Percentiles rank a stretch among this genome's conserved stretches.
Conservation (phyloP, 2,797 vertebrate genomes). For the Orestias chungarensis region DNA sequence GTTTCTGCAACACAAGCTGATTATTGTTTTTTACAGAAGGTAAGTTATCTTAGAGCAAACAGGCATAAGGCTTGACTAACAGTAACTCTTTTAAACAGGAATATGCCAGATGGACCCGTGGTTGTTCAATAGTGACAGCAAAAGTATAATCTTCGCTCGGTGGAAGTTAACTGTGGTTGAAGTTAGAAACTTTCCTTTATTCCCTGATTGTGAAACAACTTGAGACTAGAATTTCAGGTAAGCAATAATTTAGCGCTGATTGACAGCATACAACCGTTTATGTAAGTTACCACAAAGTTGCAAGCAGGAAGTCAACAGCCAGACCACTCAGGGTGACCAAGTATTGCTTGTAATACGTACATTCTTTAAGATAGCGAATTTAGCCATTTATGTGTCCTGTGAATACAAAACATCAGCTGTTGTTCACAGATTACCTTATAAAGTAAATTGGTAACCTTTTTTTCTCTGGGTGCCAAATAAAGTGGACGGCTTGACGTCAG, state of each 20-base stretch:
- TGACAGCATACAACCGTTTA: background rate
- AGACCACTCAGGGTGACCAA: background rate
- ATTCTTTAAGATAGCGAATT: too few relatives aligned
- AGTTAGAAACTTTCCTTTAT: background rate
- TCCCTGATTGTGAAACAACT: background rate
- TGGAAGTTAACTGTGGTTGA: background rate
- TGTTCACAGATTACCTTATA: too few relatives aligned
- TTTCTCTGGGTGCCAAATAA: too few relatives aligned
- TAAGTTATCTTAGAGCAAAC: background rate
- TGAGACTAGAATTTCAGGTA: too few relatives aligned
- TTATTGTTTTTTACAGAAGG: background rate
- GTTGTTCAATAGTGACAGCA: background rate
- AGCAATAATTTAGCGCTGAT: background rate
- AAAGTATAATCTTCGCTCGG: background rate
- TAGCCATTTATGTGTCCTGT: background rate
- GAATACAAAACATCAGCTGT: too few relatives aligned
- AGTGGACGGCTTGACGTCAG: too few relatives aligned
- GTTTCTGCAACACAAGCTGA: too few relatives aligned
- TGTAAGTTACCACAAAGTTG: background rate
- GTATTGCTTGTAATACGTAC: too few relatives aligned
- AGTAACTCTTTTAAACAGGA: background rate
- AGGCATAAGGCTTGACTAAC: background rate
- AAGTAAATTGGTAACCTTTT: too few relatives aligned
- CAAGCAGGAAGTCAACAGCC: background rate
- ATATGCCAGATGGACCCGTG: background rate